Percentiles rank a stretch among this genome's conserved stretches.
These are phyloP conservation scores for Synergus japonicus DNA, from an alignment of 2,888 invertebrate genomes.

Conservation along the genomic window DNA sequence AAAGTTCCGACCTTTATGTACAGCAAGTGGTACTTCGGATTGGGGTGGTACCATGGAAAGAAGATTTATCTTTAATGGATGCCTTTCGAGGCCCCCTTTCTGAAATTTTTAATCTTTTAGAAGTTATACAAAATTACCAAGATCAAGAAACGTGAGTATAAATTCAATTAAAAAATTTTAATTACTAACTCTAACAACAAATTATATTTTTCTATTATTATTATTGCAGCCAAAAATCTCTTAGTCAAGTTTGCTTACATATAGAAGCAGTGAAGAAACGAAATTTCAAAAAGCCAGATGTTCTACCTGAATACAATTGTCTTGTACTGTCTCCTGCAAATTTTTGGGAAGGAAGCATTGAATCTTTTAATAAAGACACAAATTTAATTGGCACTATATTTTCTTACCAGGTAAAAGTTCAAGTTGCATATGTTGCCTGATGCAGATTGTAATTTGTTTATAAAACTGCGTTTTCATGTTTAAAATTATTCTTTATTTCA, in stretches of 20 bases:
- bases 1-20: constrained; percentile 84
- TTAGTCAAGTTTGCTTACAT: constrained; percentile 91
- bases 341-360: constrained; percentile 92
- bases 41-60: constrained; percentile 93
- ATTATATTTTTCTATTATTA: constrained; percentile 17
- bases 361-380: constrained; percentile 87
- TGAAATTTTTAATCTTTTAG: constrained; percentile 92
- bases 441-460: background rate
- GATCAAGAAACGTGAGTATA: constrained; percentile 83
- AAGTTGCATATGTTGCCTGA: background rate
- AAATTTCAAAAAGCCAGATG: constrained; percentile 80
- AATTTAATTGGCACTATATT: constrained; percentile 90
- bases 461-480: background rate
- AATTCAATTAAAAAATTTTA: constrained; percentile 5
- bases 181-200: background rate
- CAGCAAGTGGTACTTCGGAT: constrained; percentile 87
- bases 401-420: constrained; percentile 85
- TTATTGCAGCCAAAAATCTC: constrained; percentile 82
- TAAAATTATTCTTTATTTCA: constrained; percentile 26
- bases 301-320: constrained; percentile 95
- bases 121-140: constrained; percentile 91
- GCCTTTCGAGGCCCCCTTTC: constrained; percentile 94
- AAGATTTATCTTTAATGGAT: constrained; percentile 89
- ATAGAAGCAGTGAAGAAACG: constrained; percentile 87
- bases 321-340: constrained; percentile 95